Base-by-base conservation (phyloP, 1,140 invertebrate genomes). In the Apis cerana region DNA sequence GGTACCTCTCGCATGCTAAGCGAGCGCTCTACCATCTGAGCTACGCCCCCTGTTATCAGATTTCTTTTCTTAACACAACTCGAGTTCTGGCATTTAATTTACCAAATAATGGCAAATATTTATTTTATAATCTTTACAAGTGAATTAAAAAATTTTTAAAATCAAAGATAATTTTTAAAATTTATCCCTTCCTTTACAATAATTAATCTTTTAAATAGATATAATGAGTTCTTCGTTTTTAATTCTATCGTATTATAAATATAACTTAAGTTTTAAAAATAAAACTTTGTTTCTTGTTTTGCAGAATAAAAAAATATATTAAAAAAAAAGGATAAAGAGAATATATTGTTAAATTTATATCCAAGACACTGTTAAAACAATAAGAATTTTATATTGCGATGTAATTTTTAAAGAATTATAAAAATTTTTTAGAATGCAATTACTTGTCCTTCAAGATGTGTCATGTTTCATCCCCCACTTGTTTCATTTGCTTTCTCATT, bases 11-110 rank as follows among this genome's bases (percentile, higher is more conserved):
- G 95, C 96, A 97, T 97, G 96, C 96, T 97, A 97, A 97, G 96
- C 96, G 96, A 97, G 96, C 96, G 96, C 96, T 97, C 96, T 97
- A 97, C 96, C 96, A 97, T 96, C 95, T 97, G 96, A 97, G 96
- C 96, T 97, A 97, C 96, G 96, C 95, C 96, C 96, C 95, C 95
- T 12, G 21, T 10, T 67, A n/a, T 48, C 0, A 15, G 13, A 56
- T 2, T 1, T 0, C 9, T 2, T 15, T 58, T 23, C 15, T 56
- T 21, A 8, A 8, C 17, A 17, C 1, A 17, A 75, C 48, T 71
- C 19, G 54, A 64, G 48, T 7, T 3, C 23, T 17, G 2, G 8
- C 0, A 27, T 54, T 23, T 27, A n/a, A 15, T 43, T 7, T 43
- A 7, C 4, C 33, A 43, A 43, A 43, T 43, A 19, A 33, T n/a